phyloP scores from a whole-genome alignment of 2,113 vertebrate genomes.

The Rissa tridactyla region DNA sequence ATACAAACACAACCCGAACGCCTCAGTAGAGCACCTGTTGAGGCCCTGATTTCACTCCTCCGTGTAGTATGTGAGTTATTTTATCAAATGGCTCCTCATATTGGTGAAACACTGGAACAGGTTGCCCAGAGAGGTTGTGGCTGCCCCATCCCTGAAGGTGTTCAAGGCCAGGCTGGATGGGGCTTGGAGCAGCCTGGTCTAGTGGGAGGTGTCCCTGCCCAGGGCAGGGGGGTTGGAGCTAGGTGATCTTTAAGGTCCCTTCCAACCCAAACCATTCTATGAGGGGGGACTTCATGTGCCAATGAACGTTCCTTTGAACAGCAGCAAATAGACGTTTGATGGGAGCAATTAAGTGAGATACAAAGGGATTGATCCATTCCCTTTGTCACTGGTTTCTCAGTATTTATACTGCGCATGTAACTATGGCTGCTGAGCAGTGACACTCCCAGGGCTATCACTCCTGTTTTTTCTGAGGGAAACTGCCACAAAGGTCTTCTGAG shows the following conservation, averaged over 20 bases:
- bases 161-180: not conserved
- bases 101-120: not conserved
- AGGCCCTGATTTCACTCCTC: not conserved
- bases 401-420: not conserved
- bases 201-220: not conserved
- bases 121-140: not conserved
- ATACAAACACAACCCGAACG: too few species aligned
- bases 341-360: not conserved
- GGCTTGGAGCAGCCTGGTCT: not conserved
- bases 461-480: not conserved
- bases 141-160: not conserved
- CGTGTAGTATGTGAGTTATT: not conserved
- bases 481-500: not conserved
- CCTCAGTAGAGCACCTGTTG: too few species aligned
- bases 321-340: too few species aligned
- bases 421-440: not conserved
- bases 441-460: not conserved
- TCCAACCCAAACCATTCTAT: not conserved
- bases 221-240: not conserved
- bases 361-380: rapidly evolving
- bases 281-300: rapidly evolving
- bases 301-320: not conserved
- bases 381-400: not conserved
- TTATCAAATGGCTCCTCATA: not conserved
- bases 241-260: not conserved